phyloP scores from a whole-genome alignment of 2,797 vertebrate genomes.

The Molothrus aeneus region DNA sequence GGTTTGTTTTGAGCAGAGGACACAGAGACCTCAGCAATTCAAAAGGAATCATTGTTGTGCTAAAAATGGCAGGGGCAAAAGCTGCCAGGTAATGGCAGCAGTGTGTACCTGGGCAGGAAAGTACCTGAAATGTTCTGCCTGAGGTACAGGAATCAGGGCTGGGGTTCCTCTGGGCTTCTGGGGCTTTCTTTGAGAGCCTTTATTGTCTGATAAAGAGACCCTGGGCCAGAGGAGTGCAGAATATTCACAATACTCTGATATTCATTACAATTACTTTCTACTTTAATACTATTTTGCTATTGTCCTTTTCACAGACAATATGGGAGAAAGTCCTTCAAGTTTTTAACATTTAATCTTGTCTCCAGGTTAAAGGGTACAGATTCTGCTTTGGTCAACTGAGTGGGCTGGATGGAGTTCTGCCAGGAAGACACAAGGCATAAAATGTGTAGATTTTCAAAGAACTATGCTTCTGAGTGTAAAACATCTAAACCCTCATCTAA shows the following conservation, averaged over 20 bases:
- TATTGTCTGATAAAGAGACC: background rate
- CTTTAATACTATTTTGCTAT: background rate
- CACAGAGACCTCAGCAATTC: background rate
- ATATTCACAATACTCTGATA: background rate
- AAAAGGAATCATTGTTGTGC: background rate
- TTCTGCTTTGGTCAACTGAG: background rate
- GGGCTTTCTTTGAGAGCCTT: background rate
- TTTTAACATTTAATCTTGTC: background rate
- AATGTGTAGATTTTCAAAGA: background rate
- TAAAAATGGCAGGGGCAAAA: background rate
- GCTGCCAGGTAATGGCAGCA: background rate
- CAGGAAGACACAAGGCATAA: background rate
- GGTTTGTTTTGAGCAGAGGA: background rate
- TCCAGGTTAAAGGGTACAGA: background rate
- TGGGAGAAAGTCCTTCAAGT: background rate
- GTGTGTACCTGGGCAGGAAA: background rate
- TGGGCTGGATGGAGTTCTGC: background rate
- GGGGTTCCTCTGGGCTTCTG: background rate
- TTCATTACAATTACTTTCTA: background rate
- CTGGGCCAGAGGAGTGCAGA: background rate
- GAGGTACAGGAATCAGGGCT: background rate
- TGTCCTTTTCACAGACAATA: background rate
- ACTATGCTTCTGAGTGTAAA: background rate
- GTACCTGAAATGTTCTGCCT: rapidly evolving
- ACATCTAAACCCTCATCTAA: background rate